Evolutionary conservation across 2,888 invertebrate genomes (phyloP).

Genomic region (Mongoloraphidia duomilia): DNA sequence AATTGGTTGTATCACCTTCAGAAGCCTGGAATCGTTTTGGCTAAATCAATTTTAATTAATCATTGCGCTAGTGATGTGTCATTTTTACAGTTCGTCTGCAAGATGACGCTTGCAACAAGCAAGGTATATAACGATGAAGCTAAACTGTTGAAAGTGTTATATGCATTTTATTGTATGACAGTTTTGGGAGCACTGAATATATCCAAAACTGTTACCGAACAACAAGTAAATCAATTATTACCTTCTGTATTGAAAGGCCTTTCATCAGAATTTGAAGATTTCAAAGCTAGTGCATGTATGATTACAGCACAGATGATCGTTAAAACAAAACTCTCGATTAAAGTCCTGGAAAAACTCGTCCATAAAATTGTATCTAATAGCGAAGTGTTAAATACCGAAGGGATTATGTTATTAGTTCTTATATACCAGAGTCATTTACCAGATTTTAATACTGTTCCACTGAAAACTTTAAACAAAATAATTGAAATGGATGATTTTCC

Average conservation of each 20-base stretch:
- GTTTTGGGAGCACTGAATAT: constrained; percentile 55
- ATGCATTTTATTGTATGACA: constrained; percentile 68
- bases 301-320: constrained; percentile 54
- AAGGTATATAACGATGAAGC: constrained; percentile 43
- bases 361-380: constrained; percentile 42
- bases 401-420: constrained; percentile 48
- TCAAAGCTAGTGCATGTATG: constrained; percentile 57
- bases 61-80: constrained; percentile 48
- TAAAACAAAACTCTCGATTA: constrained; percentile 40
- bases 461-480: constrained; percentile 36
- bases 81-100: constrained; percentile 48
- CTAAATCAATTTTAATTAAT: constrained; percentile 56
- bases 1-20: constrained; percentile 61
- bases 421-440: constrained; percentile 50
- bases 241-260: constrained; percentile 59
- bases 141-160: constrained; percentile 48
- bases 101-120: constrained; percentile 40
- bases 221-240: constrained; percentile 52
- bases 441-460: constrained; percentile 34
- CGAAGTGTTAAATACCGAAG: constrained; percentile 42
- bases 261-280: constrained; percentile 50
- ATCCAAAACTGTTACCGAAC: constrained; percentile 38
- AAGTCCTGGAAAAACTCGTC: constrained; percentile 30
- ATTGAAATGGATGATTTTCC: constrained; percentile 33
- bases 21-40: constrained; percentile 57